Percentiles rank a stretch among this genome's conserved stretches.
Evolutionary conservation across 1,140 invertebrate genomes (phyloP).

Genomic region (Yoshiicerus persimilis): DNA sequence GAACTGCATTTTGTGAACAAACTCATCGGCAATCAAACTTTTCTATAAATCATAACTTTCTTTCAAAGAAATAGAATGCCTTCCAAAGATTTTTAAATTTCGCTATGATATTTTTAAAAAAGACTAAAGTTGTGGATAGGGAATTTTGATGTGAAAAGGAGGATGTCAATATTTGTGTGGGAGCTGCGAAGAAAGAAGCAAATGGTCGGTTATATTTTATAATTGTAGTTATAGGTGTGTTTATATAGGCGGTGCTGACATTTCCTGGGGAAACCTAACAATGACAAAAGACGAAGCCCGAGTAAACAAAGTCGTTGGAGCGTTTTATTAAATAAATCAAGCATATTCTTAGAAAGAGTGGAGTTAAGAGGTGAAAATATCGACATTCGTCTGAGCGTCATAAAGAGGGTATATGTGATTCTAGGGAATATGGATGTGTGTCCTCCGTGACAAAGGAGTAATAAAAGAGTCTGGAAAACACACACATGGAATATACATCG

Average conservation of each 20-base stretch:
- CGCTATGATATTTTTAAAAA: no score
- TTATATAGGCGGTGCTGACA: background rate
- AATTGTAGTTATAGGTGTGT: background rate
- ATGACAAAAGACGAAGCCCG: background rate
- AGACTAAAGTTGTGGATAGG: no score
- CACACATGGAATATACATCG: background rate
- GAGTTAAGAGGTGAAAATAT: constrained; percentile 26
- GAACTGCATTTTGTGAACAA: no score
- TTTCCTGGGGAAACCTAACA: background rate
- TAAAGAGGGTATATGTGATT: constrained; percentile 1
- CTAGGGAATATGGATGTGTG: background rate
- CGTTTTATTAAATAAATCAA: background rate
- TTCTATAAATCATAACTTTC: no score
- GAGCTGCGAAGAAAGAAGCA: background rate
- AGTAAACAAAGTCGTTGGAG: background rate
- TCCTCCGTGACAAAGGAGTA: background rate
- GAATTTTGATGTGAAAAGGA: no score
- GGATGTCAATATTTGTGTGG: background rate
- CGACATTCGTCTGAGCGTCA: background rate
- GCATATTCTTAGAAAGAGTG: background rate
- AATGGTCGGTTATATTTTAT: background rate
- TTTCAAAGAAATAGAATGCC: no score
- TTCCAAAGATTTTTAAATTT: no score
- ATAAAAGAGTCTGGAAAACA: constrained; percentile 1
- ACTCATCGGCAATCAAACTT: no score